Evolutionary conservation across 2,113 vertebrate genomes (phyloP).

Genomic region (Neolamprologus sp.): DNA sequence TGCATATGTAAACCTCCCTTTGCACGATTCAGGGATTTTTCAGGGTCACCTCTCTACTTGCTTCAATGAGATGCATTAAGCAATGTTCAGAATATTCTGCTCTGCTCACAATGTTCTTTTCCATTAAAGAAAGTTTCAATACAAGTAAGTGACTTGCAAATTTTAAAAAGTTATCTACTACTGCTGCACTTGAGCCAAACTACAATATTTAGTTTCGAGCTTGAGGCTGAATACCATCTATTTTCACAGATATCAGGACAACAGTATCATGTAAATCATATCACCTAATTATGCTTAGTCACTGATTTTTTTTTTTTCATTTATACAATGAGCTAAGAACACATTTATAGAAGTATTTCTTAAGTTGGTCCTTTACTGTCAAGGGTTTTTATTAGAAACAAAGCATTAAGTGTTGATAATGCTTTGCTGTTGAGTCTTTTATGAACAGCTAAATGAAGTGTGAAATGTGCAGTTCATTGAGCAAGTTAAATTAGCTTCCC

Average conservation of each 20-base stretch:
- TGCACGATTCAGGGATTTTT: background rate
- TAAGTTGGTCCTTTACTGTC: background rate
- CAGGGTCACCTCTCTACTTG: background rate
- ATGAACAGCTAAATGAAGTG: slow-evolving; percentile 39
- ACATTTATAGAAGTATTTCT: background rate
- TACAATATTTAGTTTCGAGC: background rate
- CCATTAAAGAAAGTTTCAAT: background rate
- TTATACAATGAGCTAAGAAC: background rate
- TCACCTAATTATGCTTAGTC: background rate
- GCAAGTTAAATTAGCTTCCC: slow-evolving; percentile 42
- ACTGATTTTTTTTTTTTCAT: background rate
- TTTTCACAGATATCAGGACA: background rate
- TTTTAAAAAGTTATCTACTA: background rate
- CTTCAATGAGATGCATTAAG: background rate
- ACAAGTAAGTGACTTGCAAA: background rate
- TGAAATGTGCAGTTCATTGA: slow-evolving; percentile 39
- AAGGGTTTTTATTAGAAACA: slow-evolving; percentile 11
- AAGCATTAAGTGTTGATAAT: slow-evolving; percentile 2
- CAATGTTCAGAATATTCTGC: background rate
- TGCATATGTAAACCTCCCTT: background rate
- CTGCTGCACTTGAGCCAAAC: background rate
- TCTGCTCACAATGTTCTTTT: background rate
- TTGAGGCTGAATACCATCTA: background rate
- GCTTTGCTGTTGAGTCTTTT: slow-evolving; percentile 30
- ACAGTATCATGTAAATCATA: background rate